Evolutionary conservation across 2,888 invertebrate genomes (phyloP), one percentile per base, ranked within the genome.

Genomic region (Oeneis ivallda): DNA sequence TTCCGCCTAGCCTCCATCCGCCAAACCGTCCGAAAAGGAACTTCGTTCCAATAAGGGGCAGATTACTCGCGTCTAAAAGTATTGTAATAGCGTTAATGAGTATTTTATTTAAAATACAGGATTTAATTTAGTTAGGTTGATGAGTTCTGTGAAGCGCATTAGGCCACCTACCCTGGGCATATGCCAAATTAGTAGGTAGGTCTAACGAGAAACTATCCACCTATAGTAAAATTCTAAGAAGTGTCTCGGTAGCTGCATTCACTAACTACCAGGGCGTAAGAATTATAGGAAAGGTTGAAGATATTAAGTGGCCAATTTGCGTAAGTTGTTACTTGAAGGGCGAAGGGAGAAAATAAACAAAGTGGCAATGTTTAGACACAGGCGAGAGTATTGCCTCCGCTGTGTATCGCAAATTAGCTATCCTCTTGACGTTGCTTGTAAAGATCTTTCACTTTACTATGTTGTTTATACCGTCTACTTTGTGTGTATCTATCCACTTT

Each of bases 291-390:
- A 37, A 67, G 64, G 60, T 56, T 60, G 56, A 60, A 50, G 50
- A 61, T 63, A 63, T 63, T 59, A 66, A 66, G 54, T 60, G 66
- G 59, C 37, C 63, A 63, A 63, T 66, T 63, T 66, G 54, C 59
- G 66, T 63, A 63, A 56, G 60, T 66, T 66, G 66, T 66, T 43
- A 53, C 59, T 66, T 63, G 60, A 63, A 59, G 60, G 49, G 49
- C 54, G 45, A 63, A 63, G 63, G 49, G 58, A 63, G 50, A 66
- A 63, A 66, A 63, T 66, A 63, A 66, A 66, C 63, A 60, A 66
- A 66, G 63, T 66, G 63, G 59, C 54, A 34, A 58, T 63, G 66
- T 63, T 63, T 63, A 63, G 45, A 58, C 59, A 52, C 53, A 49
- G 52, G 43, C 58, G 47, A 43, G 59, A 37, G 59, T 43, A 53